These are phyloP conservation scores for Brachyhypopomus occidentalis DNA, from an alignment of 2,113 vertebrate species.

Conservation along the genomic window DNA sequence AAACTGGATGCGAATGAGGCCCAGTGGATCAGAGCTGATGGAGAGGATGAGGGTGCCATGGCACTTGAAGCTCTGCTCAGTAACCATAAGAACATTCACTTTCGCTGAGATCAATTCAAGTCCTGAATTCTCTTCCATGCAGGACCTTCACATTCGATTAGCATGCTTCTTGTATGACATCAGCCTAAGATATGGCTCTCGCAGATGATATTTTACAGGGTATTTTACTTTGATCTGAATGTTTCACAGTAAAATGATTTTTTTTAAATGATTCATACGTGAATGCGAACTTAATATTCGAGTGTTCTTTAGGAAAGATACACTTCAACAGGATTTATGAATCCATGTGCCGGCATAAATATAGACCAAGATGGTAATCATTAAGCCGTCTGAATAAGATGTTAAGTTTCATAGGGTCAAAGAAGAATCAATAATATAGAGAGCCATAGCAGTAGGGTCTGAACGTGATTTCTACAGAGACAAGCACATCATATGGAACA, in stretches of 20 bases:
- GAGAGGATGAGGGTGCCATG: slow-evolving; percentile 34
- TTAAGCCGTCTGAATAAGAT: slow-evolving; percentile 68
- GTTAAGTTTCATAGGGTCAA: slow-evolving; percentile 64
- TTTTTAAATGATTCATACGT: neutral
- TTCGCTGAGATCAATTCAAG: slow-evolving; percentile 25
- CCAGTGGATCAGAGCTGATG: slow-evolving; percentile 32
- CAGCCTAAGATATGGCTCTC: neutral
- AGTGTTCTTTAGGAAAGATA: neutral
- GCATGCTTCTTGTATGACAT: neutral
- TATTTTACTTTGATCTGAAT: slow-evolving; percentile 15
- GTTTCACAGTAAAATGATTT: neutral
- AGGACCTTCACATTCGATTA: slow-evolving; percentile 16
- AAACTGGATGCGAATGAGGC: slow-evolving; percentile 3
- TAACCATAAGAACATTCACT: slow-evolving; percentile 33
- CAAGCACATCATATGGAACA: slow-evolving; percentile 73
- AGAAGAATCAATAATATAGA: slow-evolving; percentile 58
- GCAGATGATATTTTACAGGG: neutral
- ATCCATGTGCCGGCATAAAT: slow-evolving; percentile 52
- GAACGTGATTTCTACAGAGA: slow-evolving; percentile 64
- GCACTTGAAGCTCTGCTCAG: slow-evolving; percentile 7
- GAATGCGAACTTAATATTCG: neutral
- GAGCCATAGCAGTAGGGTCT: slow-evolving; percentile 51
- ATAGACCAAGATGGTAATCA: slow-evolving; percentile 65
- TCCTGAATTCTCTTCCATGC: slow-evolving; percentile 11
- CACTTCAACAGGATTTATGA: slow-evolving; percentile 46